Evolutionary conservation across 1,140 invertebrate genomes (phyloP).

Genomic region (Habropoda laboriosa): DNA sequence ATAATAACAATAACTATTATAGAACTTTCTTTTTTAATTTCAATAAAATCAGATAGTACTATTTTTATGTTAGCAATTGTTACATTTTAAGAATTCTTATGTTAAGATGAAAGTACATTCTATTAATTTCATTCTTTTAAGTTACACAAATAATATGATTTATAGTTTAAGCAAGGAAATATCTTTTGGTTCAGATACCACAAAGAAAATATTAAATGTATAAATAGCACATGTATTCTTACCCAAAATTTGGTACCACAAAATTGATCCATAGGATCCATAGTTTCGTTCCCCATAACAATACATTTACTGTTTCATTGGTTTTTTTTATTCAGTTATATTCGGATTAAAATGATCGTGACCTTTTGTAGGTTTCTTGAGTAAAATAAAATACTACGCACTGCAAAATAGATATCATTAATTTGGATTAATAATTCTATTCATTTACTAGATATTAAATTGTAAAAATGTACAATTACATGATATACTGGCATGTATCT

Average conservation of each 20-base stretch:
- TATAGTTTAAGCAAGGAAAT: neutral
- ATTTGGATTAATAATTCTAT: neutral
- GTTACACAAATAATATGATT: neutral
- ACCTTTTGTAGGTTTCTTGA: neutral
- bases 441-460: neutral
- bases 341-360: neutral
- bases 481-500: neutral
- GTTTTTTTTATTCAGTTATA: conserved; percentile 2
- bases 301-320: conserved; percentile 64
- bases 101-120: too few species aligned
- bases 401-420: neutral
- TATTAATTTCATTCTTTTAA: too few species aligned
- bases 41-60: too few species aligned
- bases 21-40: neutral
- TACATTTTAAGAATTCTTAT: too few species aligned
- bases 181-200: neutral
- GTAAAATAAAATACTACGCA: neutral
- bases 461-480: conserved; percentile 1
- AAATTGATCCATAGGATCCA: conserved; percentile 85
- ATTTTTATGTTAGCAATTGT: too few species aligned
- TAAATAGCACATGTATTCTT: conserved; percentile 70
- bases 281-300: conserved; percentile 76
- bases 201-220: neutral
- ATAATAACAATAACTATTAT: too few species aligned
- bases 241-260: conserved; percentile 86